Evolutionary conservation across 23 tunicate genomes (phyloP).

Genomic region (Diplosoma virens): DNA sequence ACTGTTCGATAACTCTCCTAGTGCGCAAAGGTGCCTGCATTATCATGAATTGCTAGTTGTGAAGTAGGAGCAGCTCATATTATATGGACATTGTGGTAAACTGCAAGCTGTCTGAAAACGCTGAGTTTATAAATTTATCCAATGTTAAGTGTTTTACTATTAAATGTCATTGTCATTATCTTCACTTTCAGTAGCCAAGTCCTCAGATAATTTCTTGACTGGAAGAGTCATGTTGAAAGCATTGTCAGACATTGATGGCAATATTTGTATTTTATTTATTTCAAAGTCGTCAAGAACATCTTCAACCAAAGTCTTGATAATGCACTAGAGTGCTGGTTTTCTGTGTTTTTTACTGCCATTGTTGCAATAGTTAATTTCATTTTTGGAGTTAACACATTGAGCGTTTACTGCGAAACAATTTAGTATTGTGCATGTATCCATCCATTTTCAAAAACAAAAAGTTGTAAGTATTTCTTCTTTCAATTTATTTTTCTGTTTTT

Average conservation of each 20-base stretch:
- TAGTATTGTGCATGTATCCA: too few species aligned
- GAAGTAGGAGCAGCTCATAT: background rate
- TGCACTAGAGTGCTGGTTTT: background rate
- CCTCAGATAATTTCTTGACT: background rate
- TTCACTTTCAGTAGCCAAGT: background rate
- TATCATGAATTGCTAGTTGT: background rate
- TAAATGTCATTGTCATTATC: background rate
- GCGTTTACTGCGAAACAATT: background rate
- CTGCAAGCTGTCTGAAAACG: too few species aligned
- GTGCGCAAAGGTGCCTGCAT: too few species aligned
- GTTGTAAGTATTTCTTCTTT: background rate
- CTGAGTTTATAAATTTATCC: background rate
- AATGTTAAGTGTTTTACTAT: background rate
- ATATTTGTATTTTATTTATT: background rate
- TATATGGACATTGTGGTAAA: background rate
- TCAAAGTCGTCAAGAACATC: background rate
- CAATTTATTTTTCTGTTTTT: background rate
- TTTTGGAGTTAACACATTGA: background rate
- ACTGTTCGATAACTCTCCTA: too few species aligned
- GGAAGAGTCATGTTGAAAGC: background rate
- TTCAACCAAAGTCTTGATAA: background rate
- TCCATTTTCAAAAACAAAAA: background rate
- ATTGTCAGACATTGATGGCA: background rate
- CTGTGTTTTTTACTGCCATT: background rate
- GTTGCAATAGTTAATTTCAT: background rate